Evolutionary conservation across 1,140 invertebrate genomes (phyloP).

Genomic region (Anoplolepis gracilipes): DNA sequence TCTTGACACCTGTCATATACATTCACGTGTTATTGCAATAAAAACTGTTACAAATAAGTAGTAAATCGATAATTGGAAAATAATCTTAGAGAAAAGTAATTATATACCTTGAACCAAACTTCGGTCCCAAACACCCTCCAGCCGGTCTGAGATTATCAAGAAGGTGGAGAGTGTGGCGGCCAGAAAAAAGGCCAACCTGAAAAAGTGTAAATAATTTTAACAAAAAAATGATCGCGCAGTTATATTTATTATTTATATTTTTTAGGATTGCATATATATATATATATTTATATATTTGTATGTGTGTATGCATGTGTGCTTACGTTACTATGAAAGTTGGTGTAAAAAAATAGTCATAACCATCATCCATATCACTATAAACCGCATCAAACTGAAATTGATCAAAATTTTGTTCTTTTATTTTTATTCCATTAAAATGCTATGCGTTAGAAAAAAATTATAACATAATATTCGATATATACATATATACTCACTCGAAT

Average conservation of each 20-base stretch:
- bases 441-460: background rate
- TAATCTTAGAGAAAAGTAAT: background rate
- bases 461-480: no score
- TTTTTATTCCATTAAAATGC: background rate
- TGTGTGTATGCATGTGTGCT: conserved; percentile 75
- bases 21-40: background rate
- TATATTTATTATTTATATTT: background rate
- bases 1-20: conserved; percentile 87
- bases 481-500: conserved; percentile 80
- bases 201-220: conserved; percentile 48
- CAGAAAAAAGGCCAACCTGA: conserved; percentile 92
- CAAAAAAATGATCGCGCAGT: background rate
- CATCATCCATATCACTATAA: conserved; percentile 86
- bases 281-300: no score
- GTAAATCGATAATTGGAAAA: background rate
- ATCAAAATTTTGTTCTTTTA: background rate
- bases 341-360: conserved; percentile 91
- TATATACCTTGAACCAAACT: conserved; percentile 90
- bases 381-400: conserved; percentile 89
- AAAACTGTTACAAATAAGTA: background rate
- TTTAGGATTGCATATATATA: no score
- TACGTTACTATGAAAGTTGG: conserved; percentile 92
- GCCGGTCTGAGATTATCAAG: conserved; percentile 92
- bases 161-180: conserved; percentile 92
- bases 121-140: conserved; percentile 92